A percentile compares a stretch with the other conserved stretches of the same genome.
Conservation (phyloP, 2,888 invertebrate genomes). For the Hymenopus coronatus region DNA sequence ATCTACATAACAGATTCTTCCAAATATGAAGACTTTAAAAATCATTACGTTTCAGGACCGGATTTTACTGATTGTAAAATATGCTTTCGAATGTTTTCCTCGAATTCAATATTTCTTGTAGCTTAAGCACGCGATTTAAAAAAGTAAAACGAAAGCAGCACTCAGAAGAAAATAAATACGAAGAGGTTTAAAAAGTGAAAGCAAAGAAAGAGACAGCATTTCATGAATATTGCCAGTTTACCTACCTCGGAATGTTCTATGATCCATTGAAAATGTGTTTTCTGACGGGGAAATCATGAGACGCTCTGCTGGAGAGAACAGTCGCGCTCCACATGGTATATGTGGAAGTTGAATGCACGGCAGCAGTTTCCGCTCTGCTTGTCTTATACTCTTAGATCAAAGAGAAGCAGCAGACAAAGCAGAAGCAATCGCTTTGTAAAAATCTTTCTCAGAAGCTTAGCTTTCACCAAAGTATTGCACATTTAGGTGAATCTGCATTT, state of each 20-base stretch:
- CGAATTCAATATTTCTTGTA: too few species aligned
- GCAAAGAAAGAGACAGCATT: neutral
- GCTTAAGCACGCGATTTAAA: too few species aligned
- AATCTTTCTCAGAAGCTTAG: neutral
- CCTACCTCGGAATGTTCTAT: neutral
- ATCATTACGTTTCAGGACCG: too few species aligned
- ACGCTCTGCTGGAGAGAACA: neutral
- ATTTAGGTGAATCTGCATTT: too few species aligned
- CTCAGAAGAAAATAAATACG: too few species aligned
- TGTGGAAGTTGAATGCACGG: neutral
- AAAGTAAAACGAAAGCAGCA: too few species aligned
- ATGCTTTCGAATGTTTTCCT: too few species aligned
- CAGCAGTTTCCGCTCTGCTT: neutral
- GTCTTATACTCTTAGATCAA: neutral
- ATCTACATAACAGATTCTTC: too few species aligned
- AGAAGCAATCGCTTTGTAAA: neutral
- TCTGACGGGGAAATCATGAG: neutral
- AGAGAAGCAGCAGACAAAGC: neutral
- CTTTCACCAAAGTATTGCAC: neutral
- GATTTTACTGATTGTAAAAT: too few species aligned
- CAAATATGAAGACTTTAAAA: too few species aligned
- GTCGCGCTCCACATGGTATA: neutral
- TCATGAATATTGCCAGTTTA: neutral
- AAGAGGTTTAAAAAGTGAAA: neutral
- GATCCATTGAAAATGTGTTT: neutral